Evolutionary conservation across 1,140 invertebrate genomes (phyloP).

Genomic region (Phortica variegata): DNA sequence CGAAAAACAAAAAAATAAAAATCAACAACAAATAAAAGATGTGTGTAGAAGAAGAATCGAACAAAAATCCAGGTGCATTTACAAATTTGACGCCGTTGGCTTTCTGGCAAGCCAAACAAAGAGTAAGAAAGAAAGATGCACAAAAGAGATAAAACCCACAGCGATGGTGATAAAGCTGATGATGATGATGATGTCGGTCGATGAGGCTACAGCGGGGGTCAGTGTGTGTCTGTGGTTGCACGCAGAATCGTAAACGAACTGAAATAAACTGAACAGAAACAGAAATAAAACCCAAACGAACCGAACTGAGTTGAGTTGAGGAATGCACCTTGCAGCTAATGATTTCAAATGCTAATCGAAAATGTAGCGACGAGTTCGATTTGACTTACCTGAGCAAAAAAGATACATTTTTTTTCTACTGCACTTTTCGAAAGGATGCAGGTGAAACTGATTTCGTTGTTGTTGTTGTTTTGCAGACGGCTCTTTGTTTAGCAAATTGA

Average conservation of each 20-base stretch:
- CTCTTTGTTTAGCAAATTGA: too few species aligned
- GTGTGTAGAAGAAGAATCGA: constrained; percentile 23
- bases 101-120: constrained; percentile 39
- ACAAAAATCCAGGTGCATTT: constrained; percentile 49
- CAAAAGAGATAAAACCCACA: constrained; percentile 41
- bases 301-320: constrained; percentile 43
- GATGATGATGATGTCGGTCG: constrained; percentile 35
- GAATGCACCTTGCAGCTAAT: constrained; percentile 51
- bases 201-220: constrained; percentile 6
- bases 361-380: constrained; percentile 6
- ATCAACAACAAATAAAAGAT: constrained; percentile 28
- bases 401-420: constrained; percentile 33
- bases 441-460: constrained; percentile 40
- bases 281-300: too few species aligned
- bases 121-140: constrained; percentile 35
- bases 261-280: too few species aligned
- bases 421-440: constrained; percentile 42
- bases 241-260: too few species aligned
- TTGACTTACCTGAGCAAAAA: constrained; percentile 6
- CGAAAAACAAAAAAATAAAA: constrained; percentile 33
- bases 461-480: too few species aligned
- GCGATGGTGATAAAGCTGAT: constrained; percentile 31
- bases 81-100: constrained; percentile 52
- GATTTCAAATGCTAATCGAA: constrained; percentile 52
- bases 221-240: too few species aligned